These are phyloP conservation scores for Crotalus viridis DNA, from an alignment of 2,113 vertebrate genomes.

Conservation along the genomic window DNA sequence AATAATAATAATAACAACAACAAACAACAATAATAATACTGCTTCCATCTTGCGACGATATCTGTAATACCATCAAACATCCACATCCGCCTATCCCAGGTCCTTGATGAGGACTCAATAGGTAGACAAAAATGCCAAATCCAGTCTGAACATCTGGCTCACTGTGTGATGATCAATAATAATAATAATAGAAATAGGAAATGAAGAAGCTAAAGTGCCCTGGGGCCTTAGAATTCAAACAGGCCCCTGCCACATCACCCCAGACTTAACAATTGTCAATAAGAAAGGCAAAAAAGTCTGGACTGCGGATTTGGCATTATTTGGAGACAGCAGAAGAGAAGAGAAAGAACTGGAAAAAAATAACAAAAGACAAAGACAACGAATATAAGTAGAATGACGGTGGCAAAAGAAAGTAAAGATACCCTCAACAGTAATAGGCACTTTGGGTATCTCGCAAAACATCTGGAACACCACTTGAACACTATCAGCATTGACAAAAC, in stretches of 20 bases:
- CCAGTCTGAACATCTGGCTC: too few species aligned
- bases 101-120: too few species aligned
- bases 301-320: background rate
- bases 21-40: too few species aligned
- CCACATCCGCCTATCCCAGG: too few species aligned
- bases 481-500: background rate
- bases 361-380: background rate
- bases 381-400: background rate
- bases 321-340: background rate
- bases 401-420: background rate
- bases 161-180: too few species aligned
- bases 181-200: background rate
- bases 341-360: background rate
- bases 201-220: background rate
- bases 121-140: too few species aligned
- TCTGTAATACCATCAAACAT: too few species aligned
- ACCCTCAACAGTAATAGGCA: background rate
- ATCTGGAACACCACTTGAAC: too few species aligned
- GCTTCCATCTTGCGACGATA: too few species aligned
- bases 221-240: background rate
- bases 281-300: background rate
- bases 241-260: background rate
- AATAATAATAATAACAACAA: background rate
- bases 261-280: background rate
- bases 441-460: background rate